phyloP scores from a whole-genome alignment of 2,888 invertebrate species.

The Urechis unicinctus region DNA sequence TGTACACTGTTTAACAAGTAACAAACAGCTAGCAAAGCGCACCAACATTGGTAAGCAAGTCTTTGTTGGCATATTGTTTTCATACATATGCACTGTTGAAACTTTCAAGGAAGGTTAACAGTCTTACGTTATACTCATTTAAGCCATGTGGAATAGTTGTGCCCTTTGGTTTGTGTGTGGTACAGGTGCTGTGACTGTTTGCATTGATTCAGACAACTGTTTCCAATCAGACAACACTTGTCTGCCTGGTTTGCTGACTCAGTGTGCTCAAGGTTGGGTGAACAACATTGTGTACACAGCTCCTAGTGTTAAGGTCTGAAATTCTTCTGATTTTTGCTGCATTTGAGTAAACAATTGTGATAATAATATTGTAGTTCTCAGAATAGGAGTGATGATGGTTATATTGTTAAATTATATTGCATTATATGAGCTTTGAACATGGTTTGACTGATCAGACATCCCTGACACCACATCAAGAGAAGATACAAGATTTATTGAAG shows the following conservation, averaged over 20 bases:
- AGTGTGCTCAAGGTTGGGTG: slow-evolving; percentile 45
- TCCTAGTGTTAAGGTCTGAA: not conserved
- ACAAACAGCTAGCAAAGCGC: too few species aligned
- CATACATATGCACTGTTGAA: not conserved
- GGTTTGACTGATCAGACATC: too few species aligned
- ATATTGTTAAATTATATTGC: too few species aligned
- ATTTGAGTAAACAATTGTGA: not conserved
- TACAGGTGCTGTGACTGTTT: slow-evolving; percentile 40
- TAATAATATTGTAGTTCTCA: not conserved
- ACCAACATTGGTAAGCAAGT: too few species aligned
- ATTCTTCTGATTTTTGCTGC: too few species aligned
- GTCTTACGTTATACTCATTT: not conserved
- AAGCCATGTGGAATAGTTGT: too few species aligned
- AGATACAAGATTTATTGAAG: slow-evolving; percentile 35
- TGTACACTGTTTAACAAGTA: too few species aligned
- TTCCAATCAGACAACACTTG: slow-evolving; percentile 37
- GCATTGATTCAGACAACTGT: slow-evolving; percentile 38
- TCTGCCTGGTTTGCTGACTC: slow-evolving; percentile 35
- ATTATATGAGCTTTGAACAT: too few species aligned
- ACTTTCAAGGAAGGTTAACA: not conserved
- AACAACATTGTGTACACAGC: slow-evolving; percentile 38
- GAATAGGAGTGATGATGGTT: not conserved
- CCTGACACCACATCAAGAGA: too few species aligned
- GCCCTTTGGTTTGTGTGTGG: not conserved
- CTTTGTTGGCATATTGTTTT: too few species aligned